These are phyloP conservation scores for Paramuricea clavata DNA, from an alignment of 92 coral and sea anemone genomes.

Conservation along the genomic window DNA sequence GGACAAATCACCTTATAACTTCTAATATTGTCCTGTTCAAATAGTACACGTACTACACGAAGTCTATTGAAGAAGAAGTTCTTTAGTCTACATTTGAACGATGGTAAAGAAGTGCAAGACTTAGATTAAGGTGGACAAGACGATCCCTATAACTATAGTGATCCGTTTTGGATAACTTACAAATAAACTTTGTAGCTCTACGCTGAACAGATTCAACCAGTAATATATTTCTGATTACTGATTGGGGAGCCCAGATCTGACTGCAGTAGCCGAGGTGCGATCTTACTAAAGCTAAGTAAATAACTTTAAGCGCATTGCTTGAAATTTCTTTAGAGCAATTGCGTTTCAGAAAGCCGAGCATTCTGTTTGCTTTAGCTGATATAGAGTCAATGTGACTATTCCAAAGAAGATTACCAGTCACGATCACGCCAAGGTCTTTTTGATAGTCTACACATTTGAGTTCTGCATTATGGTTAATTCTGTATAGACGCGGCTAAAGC, in stretches of 20 bases:
- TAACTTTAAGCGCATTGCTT: background rate
- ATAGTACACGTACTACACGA: constrained; percentile 22
- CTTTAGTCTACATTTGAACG: background rate
- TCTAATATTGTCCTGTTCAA: constrained; percentile 57
- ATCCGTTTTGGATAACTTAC: constrained; percentile 10
- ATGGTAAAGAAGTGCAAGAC: constrained; percentile 6
- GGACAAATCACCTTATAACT: constrained; percentile 54
- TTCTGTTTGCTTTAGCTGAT: constrained; percentile 28
- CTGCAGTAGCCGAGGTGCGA: constrained; percentile 32
- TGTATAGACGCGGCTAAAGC: background rate
- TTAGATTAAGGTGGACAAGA: constrained; percentile 2
- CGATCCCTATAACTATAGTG: constrained; percentile 32
- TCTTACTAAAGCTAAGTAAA: constrained; percentile 23
- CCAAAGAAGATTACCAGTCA: constrained; percentile 27
- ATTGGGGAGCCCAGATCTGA: constrained; percentile 44
- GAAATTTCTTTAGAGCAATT: constrained; percentile 25
- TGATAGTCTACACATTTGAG: constrained; percentile 6
- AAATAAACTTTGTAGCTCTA: constrained; percentile 32
- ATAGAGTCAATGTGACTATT: constrained; percentile 17
- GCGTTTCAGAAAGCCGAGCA: constrained; percentile 33
- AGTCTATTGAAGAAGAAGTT: background rate
- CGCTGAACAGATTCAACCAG: constrained; percentile 28
- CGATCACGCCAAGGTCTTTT: constrained; percentile 23
- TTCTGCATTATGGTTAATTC: constrained; percentile 4
- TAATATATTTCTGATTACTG: constrained; percentile 1